Base-by-base conservation (phyloP, 2,888 invertebrate genomes). In the Bombyx huttoni region DNA sequence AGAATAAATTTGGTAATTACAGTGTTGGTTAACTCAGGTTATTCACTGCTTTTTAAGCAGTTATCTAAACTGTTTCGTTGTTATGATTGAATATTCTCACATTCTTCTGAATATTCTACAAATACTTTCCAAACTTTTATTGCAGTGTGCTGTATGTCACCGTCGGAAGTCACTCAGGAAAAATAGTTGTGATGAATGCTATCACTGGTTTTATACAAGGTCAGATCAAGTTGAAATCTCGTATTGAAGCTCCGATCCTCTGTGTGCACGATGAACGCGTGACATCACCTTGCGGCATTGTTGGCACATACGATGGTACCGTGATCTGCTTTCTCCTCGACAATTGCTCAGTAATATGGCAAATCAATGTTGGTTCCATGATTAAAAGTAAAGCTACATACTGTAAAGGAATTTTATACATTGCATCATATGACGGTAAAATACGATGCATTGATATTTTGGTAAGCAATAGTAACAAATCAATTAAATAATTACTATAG, bases 241-340 rank as follows among this genome's bases (percentile, higher is more conserved):
- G 96, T 50, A 90, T 97, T 35, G 96, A 96, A 78, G 93, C 94
- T 0, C 89, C 91, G 1, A 81, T 91, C 1, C 70, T 88, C 12
- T 89, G 90, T 60, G 68, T 80, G 8, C 60, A 73, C 34, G 62
- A 76, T 24, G 67, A 61, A 1, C 52, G 58, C 0, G 34, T 54
- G 35, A 54, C 59, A 33, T 47, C 59, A 1, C 63, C 83, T 5
- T 75, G 78, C 60, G 91, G 93, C 0, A 85, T 93, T 54, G 91
- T 96, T 14, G 96, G 96, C 13, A 93, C 95, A 55, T 94, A 95
- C 73, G 92, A 96, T 78, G 92, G 94, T 7, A 84, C 84, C 12
- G 71, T 97, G 1, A 92, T 96, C 59, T 92, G 92, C 59, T 83
- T 96, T 55, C 68, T 89, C 49, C 68, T 91, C 3, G 71, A 80